A percentile compares a stretch with the other conserved stretches of the same genome.
Evolutionary conservation across 2,797 vertebrate species (phyloP).

Genomic region (Gadopsis marmoratus): DNA sequence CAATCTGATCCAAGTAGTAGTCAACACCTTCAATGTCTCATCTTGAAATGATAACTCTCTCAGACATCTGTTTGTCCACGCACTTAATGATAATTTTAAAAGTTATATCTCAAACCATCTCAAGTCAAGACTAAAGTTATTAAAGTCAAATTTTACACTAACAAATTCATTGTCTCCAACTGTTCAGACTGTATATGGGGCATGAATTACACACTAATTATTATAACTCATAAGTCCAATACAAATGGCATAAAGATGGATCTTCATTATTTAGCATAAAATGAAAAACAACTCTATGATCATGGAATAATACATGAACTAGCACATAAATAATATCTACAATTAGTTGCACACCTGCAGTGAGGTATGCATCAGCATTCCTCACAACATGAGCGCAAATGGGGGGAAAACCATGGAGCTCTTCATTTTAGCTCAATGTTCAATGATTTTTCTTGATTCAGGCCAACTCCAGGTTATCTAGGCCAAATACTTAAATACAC

Average conservation of each 20-base stretch:
- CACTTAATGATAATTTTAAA: not conserved
- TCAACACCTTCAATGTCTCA: not conserved
- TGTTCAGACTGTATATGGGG: not conserved
- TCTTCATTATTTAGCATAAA: not conserved
- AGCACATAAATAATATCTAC: not conserved
- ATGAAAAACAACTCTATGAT: not conserved
- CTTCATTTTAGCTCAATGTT: conserved; percentile 2
- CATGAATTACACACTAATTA: not conserved
- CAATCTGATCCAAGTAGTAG: not conserved
- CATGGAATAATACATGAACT: not conserved
- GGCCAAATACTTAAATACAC: not conserved
- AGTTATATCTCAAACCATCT: too few relatives aligned
- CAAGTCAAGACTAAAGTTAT: not conserved
- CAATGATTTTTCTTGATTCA: not conserved
- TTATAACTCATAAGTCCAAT: not conserved
- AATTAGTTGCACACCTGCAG: conserved; percentile 1
- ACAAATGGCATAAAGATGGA: not conserved
- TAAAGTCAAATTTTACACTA: not conserved
- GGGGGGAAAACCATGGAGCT: not conserved
- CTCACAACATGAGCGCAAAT: not conserved
- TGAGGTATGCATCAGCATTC: not conserved
- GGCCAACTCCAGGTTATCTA: not conserved
- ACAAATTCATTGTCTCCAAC: not conserved
- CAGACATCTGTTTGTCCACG: not conserved
- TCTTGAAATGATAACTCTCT: not conserved